phyloP scores from a whole-genome alignment of 2,113 vertebrate species.

The Plectropomus leopardus region DNA sequence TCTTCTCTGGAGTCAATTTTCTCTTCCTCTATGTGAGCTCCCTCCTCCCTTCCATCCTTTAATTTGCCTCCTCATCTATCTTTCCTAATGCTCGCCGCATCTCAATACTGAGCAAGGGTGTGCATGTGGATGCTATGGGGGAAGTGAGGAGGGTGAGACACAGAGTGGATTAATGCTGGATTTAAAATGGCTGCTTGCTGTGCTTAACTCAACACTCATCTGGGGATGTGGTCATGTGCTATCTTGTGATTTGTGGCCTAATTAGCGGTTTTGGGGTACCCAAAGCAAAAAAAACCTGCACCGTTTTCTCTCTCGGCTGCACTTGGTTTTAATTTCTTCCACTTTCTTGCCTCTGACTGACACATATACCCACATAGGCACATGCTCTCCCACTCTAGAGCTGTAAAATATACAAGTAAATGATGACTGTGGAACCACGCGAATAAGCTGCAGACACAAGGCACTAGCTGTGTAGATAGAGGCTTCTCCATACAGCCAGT shows the following conservation, averaged over 20 bases:
- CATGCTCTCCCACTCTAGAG: slow-evolving; percentile 33
- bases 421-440: slow-evolving; percentile 38
- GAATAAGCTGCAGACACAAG: slow-evolving; percentile 48
- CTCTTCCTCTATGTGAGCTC: slow-evolving; percentile 43
- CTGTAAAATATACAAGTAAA: slow-evolving; percentile 48
- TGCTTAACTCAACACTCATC: slow-evolving; percentile 65
- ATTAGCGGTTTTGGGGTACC: slow-evolving; percentile 62
- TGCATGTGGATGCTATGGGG: slow-evolving; percentile 55
- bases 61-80: slow-evolving; percentile 63
- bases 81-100: slow-evolving; percentile 63
- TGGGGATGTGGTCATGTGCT: slow-evolving; percentile 66
- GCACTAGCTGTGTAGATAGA: slow-evolving; percentile 24
- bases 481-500: slow-evolving; percentile 37
- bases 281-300: slow-evolving; percentile 35
- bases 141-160: slow-evolving; percentile 49
- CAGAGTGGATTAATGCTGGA: slow-evolving; percentile 71
- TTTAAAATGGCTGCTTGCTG: slow-evolving; percentile 72
- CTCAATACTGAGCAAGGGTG: slow-evolving; percentile 57
- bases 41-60: slow-evolving; percentile 44
- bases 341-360: slow-evolving; percentile 16
- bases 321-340: slow-evolving; percentile 20
- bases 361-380: slow-evolving; percentile 37
- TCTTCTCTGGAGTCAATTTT: slow-evolving; percentile 61
- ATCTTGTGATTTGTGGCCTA: slow-evolving; percentile 71
- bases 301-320: slow-evolving; percentile 14